These are phyloP conservation scores for Lithobius niger DNA, from an alignment of 1,140 invertebrate species.

Conservation along the genomic window DNA sequence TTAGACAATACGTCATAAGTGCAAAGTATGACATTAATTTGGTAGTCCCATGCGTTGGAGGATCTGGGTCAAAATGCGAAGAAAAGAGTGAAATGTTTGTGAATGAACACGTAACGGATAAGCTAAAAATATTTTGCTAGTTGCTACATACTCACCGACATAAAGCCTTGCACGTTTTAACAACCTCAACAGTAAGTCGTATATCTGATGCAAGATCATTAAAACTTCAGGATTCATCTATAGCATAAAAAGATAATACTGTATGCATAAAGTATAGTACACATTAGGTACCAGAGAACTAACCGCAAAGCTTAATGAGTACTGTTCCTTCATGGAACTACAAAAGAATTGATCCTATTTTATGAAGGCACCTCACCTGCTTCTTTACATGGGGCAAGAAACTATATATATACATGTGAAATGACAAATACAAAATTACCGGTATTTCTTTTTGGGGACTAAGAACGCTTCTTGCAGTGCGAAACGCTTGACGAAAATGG, in stretches of 20 bases:
- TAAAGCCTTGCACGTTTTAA: constrained; percentile 69
- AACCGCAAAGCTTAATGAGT: background rate
- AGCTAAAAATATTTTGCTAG: too few relatives aligned
- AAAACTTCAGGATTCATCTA: constrained; percentile 51
- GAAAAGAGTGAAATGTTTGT: background rate
- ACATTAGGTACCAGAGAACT: too few relatives aligned
- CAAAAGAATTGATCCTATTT: too few relatives aligned
- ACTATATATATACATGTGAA: too few relatives aligned
- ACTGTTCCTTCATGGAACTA: background rate
- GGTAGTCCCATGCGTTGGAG: constrained; percentile 64
- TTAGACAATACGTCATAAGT: constrained; percentile 74
- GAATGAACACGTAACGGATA: background rate
- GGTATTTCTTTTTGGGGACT: constrained; percentile 33
- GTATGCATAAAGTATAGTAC: too few relatives aligned
- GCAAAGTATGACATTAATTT: constrained; percentile 86
- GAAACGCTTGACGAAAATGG: constrained; percentile 72
- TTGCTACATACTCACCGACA: constrained; percentile 28
- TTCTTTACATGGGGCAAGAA: too few relatives aligned
- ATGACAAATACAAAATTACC: constrained; percentile 26
- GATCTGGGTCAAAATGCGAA: constrained; percentile 45
- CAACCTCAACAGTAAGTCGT: constrained; percentile 52
- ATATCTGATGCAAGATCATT: constrained; percentile 67
- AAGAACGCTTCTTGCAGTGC: constrained; percentile 40
- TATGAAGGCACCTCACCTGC: too few relatives aligned
- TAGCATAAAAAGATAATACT: constrained; percentile 15